Evolutionary conservation across 2,888 invertebrate genomes (phyloP).

Genomic region (Acanthoscelides obtectus): DNA sequence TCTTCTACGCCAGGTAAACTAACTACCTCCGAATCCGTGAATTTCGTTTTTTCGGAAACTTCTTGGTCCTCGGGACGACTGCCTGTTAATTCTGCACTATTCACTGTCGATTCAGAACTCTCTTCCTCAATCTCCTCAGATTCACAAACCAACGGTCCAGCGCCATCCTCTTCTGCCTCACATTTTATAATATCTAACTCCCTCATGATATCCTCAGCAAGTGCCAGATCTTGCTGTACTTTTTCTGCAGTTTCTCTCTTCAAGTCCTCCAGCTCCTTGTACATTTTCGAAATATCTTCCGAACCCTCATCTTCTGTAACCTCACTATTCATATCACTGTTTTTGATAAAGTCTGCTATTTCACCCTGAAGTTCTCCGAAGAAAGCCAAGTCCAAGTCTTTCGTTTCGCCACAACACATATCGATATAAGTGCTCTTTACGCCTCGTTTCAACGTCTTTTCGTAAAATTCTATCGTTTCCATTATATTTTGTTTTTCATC

Average conservation of each 20-base stretch:
- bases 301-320: background rate
- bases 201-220: constrained; percentile 19
- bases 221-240: constrained; percentile 8
- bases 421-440: background rate
- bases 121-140: background rate
- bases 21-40: background rate
- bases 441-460: constrained; percentile 5
- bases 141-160: background rate
- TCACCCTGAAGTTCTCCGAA: constrained; percentile 7
- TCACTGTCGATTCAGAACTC: background rate
- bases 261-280: constrained; percentile 4
- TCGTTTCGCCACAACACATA: background rate
- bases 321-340: background rate
- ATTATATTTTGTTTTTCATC: constrained; percentile 12
- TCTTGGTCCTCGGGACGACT: background rate
- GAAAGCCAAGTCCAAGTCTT: constrained; percentile 4
- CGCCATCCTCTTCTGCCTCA: background rate
- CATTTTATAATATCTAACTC: constrained; percentile 6
- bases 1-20: background rate
- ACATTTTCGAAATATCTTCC: constrained; percentile 2
- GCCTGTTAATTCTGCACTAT: background rate
- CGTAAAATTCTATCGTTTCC: constrained; percentile 8
- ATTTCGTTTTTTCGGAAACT: background rate
- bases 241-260: constrained; percentile 8
- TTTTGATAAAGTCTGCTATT: background rate